A percentile compares a stretch with the other conserved stretches of the same genome.
Conservation (phyloP, 2,113 vertebrate genomes). For the Pristiophorus japonicus region DNA sequence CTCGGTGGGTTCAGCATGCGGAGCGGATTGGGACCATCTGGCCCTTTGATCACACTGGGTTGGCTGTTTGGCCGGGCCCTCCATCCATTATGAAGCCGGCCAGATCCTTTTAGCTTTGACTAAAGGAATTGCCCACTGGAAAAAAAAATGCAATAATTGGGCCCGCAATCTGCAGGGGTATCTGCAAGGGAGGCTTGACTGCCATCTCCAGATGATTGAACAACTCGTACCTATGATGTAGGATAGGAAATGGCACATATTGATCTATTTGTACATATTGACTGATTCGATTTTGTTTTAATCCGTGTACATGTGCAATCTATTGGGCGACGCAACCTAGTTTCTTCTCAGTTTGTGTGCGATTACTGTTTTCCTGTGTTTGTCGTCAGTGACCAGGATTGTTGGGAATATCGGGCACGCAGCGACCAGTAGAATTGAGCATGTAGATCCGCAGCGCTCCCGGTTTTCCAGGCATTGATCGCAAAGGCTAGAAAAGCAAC, state of each 20-base stretch:
- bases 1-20: slow-evolving; percentile 24
- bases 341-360: background rate
- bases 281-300: background rate
- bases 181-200: background rate
- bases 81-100: slow-evolving; percentile 9
- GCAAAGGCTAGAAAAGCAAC: background rate
- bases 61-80: slow-evolving; percentile 2
- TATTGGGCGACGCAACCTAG: background rate
- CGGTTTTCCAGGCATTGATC: background rate
- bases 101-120: slow-evolving; percentile 24
- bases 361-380: background rate
- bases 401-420: background rate
- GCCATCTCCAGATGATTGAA: background rate
- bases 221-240: background rate
- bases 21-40: slow-evolving; percentile 33
- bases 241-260: background rate
- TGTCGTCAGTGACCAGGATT: background rate
- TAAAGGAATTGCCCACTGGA: slow-evolving; percentile 4
- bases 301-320: background rate
- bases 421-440: too few relatives aligned
- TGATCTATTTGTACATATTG: too few relatives aligned
- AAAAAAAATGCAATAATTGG: background rate
- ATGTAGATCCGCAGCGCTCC: background rate
- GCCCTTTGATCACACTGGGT: slow-evolving; percentile 30
- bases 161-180: background rate